Percentiles rank a stretch among this genome's conserved stretches.
phyloP scores from a whole-genome alignment of 2,888 invertebrate genomes.

The Drosophila bunnanda region DNA sequence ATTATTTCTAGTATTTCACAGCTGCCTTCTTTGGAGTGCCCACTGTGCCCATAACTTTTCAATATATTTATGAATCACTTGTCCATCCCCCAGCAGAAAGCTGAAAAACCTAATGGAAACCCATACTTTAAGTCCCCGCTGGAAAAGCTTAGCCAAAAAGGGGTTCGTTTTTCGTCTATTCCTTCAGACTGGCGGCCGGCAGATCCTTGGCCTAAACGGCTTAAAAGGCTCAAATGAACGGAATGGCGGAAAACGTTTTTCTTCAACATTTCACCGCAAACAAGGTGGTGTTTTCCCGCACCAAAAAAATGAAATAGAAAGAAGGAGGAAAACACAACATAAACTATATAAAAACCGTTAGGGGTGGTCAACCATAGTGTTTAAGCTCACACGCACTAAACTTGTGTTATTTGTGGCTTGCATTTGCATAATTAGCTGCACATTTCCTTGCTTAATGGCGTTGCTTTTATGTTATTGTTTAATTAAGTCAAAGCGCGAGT shows the following conservation, averaged over 20 bases:
- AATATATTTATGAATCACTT: slow-evolving; percentile 44
- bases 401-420: slow-evolving; percentile 6
- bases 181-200: slow-evolving; percentile 12
- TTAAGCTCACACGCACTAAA: slow-evolving; percentile 32
- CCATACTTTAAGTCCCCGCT: slow-evolving; percentile 42
- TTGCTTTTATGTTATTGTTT: slow-evolving; percentile 18
- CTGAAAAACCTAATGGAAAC: slow-evolving; percentile 8
- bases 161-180: slow-evolving; percentile 45
- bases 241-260: slow-evolving; percentile 50
- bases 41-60: slow-evolving; percentile 56
- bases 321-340: neutral
- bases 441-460: slow-evolving; percentile 15
- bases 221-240: slow-evolving; percentile 69
- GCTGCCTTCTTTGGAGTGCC: neutral
- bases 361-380: slow-evolving; percentile 56
- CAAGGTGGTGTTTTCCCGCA: slow-evolving; percentile 6
- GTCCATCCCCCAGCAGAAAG: slow-evolving; percentile 28
- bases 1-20: too few relatives aligned
- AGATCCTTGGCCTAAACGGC: slow-evolving; percentile 58
- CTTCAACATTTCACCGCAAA: slow-evolving; percentile 31
- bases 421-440: slow-evolving; percentile 41
- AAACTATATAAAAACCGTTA: neutral
- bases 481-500: slow-evolving; percentile 46
- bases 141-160: slow-evolving; percentile 39
- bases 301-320: neutral